phyloP scores from a whole-genome alignment of 2,888 invertebrate species.

The Stenodera caucasica region DNA sequence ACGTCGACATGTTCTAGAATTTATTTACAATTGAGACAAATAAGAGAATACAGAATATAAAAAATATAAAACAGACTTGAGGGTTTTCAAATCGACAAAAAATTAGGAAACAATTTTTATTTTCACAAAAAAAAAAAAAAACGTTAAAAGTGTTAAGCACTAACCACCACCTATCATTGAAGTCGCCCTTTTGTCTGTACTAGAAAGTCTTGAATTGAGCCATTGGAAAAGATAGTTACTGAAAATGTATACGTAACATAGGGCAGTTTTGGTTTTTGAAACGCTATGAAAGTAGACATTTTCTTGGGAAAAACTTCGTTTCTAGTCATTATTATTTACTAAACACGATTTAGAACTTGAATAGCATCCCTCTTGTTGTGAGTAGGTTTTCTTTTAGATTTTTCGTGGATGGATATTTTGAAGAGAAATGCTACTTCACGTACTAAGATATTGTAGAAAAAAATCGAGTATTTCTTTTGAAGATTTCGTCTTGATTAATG shows the following conservation, averaged over 20 bases:
- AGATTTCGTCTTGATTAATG: slow-evolving; percentile 28
- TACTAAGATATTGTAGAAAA: slow-evolving; percentile 30
- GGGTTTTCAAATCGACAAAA: slow-evolving; percentile 32
- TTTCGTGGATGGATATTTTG: slow-evolving; percentile 40
- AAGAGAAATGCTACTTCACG: slow-evolving; percentile 26
- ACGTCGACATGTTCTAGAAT: slow-evolving; percentile 32
- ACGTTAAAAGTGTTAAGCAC: slow-evolving; percentile 39
- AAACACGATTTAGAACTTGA: slow-evolving; percentile 29
- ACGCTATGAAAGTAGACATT: slow-evolving; percentile 35
- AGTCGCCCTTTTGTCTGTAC: slow-evolving; percentile 48
- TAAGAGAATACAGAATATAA: not conserved
- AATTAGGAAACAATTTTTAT: slow-evolving; percentile 26
- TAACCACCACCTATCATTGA: slow-evolving; percentile 50
- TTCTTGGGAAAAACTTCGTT: slow-evolving; percentile 30
- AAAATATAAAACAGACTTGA: slow-evolving; percentile 38
- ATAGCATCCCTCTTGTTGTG: slow-evolving; percentile 34
- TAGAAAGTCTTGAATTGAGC: slow-evolving; percentile 44
- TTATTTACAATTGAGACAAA: slow-evolving; percentile 48
- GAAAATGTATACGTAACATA: slow-evolving; percentile 38
- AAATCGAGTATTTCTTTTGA: slow-evolving; percentile 45
- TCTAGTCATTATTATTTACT: slow-evolving; percentile 36
- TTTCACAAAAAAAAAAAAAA: slow-evolving; percentile 37
- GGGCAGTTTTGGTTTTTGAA: slow-evolving; percentile 13
- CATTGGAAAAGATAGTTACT: slow-evolving; percentile 53
- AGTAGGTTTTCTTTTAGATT: slow-evolving; percentile 36